Evolutionary conservation across 2,113 vertebrate genomes (phyloP).

Genomic region (Bufo gargarizans): DNA sequence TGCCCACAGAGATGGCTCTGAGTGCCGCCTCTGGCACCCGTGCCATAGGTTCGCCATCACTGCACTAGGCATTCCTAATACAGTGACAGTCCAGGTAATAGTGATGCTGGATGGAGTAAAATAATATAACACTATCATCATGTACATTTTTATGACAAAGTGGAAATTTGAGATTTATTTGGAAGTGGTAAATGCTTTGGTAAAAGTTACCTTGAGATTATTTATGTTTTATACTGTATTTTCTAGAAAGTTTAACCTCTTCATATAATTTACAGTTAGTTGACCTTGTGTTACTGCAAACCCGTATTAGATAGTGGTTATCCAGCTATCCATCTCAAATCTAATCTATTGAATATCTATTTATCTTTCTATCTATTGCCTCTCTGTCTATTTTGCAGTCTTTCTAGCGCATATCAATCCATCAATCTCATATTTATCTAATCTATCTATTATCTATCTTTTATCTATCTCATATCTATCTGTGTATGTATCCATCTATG

Average conservation of each 20-base stretch:
- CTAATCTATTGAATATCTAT: no score
- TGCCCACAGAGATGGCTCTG: no score
- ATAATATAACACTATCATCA: background rate
- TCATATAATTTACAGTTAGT: background rate
- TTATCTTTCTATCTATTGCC: no score
- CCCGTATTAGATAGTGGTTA: no score
- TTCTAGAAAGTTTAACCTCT: background rate
- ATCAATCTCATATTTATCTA: no score
- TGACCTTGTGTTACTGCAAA: constrained; percentile 20
- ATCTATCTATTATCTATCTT: no score
- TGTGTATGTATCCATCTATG: no score
- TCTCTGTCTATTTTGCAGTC: no score
- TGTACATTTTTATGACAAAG: background rate
- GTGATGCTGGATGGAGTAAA: background rate
- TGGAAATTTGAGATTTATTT: background rate
- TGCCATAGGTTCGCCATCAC: no score
- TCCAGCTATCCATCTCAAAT: background rate
- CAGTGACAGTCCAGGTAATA: background rate
- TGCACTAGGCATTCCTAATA: background rate
- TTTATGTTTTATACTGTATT: background rate
- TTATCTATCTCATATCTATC: no score
- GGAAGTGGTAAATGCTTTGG: constrained; percentile 24
- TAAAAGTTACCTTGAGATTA: background rate
- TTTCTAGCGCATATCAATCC: no score
- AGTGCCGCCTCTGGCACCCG: no score